Evolutionary conservation across 92 coral and sea anemone genomes (phyloP).

Genomic region (Heteractis magnifica): DNA sequence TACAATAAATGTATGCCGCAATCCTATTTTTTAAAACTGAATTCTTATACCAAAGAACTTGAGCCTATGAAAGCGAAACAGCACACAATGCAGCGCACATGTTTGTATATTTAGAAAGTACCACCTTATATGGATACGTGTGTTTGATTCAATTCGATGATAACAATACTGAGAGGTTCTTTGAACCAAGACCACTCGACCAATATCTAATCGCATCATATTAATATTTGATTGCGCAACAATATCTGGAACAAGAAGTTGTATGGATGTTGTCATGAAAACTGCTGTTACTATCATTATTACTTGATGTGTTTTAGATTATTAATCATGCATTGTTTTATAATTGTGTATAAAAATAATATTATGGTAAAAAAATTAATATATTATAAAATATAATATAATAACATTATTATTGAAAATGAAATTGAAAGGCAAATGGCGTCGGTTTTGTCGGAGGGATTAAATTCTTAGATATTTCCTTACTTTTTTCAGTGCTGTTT

Average conservation of each 20-base stretch:
- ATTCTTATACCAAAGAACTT: neutral
- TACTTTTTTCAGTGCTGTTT: too few relatives aligned
- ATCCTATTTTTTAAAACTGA: neutral
- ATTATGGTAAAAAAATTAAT: too few relatives aligned
- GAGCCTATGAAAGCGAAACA: slow-evolving; percentile 23
- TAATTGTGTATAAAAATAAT: too few relatives aligned
- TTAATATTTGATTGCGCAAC: neutral
- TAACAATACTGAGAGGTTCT: neutral
- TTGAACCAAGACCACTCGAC: neutral
- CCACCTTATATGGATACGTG: slow-evolving; percentile 16
- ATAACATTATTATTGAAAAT: neutral
- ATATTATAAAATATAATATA: neutral
- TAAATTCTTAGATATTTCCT: neutral
- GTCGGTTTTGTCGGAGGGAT: neutral
- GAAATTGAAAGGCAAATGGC: neutral
- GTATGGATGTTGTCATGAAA: neutral
- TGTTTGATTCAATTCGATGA: neutral
- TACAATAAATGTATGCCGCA: neutral
- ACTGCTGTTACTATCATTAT: neutral
- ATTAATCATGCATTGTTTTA: too few relatives aligned
- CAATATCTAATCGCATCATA: neutral
- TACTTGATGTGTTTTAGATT: too few relatives aligned
- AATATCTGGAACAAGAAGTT: neutral
- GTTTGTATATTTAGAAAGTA: neutral
- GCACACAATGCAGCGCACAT: slow-evolving; percentile 10